Evolutionary conservation across 2,113 vertebrate genomes (phyloP), one percentile per base, ranked within the genome.

Genomic region (Perca fluviatilis): DNA sequence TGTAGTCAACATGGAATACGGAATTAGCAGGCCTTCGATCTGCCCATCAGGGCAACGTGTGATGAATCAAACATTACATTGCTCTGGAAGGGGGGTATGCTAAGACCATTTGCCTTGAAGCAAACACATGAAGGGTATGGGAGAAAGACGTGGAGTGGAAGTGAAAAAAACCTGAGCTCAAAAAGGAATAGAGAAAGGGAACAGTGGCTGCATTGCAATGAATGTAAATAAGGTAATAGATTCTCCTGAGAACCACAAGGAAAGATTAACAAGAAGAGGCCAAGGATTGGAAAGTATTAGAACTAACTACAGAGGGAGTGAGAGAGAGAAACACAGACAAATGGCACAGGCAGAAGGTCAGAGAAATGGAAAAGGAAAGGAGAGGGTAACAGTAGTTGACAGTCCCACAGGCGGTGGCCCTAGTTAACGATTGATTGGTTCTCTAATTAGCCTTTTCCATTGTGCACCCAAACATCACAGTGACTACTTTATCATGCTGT

Each of bases 401-500:
- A 92, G 87, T 85, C 84, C 86, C 80, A 92, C 67, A 78, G 85
- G 86, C 90, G 80, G 90, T 33, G 18, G 65, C 85, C 80, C 60
- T 76, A 61, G 77, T 85, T 85, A 82, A 89, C 73, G 83, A 94
- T 86, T 91, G 91, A 95, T 94, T 86, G 84, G 87, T 91, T 88
- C 87, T 89, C 83, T 94, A 93, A 95, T 95, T 94, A 93, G 79
- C 76, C 84, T 87, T 88, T 90, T 90, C 74, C 80, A 88, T 75
- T 67, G 79, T 84, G 87, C 76, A 86, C 77, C 71, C 16, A 46
- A 78, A 92, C 87, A 92, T 91, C 88, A 88, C 82, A 79, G 83
- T 72, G 86, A 89, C 87, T 84, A 82, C 86, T 93, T 92, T 69
- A 91, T 89, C 88, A 88, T 80, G 86, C 86, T 91, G 91, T 53